Percentiles rank a stretch among this genome's conserved stretches.
phyloP scores from a whole-genome alignment of 2,888 invertebrate genomes.

The Apotomis betuletana region DNA sequence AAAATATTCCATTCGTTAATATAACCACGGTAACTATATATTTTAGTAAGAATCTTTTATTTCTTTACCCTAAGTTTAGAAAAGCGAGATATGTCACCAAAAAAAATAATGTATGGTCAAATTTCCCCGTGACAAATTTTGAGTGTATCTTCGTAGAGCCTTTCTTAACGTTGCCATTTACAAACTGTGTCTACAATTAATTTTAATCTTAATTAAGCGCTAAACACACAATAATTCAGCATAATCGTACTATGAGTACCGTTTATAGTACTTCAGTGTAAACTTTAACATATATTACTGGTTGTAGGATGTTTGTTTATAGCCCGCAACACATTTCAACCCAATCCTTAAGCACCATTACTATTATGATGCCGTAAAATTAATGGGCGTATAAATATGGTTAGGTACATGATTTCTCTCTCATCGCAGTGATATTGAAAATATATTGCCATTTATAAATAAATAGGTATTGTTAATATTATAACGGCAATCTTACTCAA shows the following conservation, averaged over 20 bases:
- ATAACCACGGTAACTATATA: too few relatives aligned
- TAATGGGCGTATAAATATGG: neutral
- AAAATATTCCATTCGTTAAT: too few relatives aligned
- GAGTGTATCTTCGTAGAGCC: neutral
- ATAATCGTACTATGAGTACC: neutral
- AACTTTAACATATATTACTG: slow-evolving; percentile 2
- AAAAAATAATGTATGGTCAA: too few relatives aligned
- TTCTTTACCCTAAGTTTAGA: too few relatives aligned
- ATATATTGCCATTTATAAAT: neutral
- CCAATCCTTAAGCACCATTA: neutral
- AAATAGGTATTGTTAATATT: too few relatives aligned
- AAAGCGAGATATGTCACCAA: too few relatives aligned
- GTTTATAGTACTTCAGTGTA: neutral
- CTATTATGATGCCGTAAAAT: neutral
- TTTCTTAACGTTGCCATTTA: neutral
- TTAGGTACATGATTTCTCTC: neutral
- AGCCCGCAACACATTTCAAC: neutral
- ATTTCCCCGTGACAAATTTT: too few relatives aligned
- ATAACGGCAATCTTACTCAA: too few relatives aligned
- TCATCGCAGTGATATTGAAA: neutral
- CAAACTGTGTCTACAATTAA: slow-evolving; percentile 1
- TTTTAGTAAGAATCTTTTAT: too few relatives aligned
- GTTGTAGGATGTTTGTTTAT: neutral
- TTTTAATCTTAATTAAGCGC: slow-evolving; percentile 5
- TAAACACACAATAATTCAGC: neutral